Conservation (phyloP, 1,140 invertebrate species). For the Hyles vespertilio region DNA sequence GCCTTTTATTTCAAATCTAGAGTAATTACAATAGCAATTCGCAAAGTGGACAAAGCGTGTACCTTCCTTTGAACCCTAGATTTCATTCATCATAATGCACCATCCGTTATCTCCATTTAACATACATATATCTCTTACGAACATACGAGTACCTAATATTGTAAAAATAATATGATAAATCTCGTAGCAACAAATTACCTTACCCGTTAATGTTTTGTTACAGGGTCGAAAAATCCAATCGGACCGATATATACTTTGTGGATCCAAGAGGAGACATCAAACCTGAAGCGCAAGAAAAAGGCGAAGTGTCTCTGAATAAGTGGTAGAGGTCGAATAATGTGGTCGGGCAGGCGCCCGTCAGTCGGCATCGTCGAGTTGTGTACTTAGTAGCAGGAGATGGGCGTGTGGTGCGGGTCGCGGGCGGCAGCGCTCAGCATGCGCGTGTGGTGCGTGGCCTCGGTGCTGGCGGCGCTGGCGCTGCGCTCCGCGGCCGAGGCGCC, state of each 20-base stretch:
- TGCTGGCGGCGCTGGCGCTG: conserved; percentile 63
- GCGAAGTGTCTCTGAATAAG: conserved; percentile 21
- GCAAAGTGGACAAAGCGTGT: no score
- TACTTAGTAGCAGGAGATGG: conserved; percentile 61
- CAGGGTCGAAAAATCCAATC: conserved; percentile 12
- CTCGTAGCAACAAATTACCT: no score
- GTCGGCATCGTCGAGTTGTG: conserved; percentile 40
- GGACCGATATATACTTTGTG: neutral
- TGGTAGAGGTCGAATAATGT: conserved; percentile 54
- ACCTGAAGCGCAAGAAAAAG: conserved; percentile 31
- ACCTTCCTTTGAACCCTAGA: no score
- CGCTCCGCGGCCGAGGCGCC: conserved; percentile 54
- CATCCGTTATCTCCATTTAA: no score
- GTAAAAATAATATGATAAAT: no score
- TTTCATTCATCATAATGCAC: no score
- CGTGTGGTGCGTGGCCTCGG: conserved; percentile 56
- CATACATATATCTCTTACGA: no score
- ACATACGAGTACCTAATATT: no score
- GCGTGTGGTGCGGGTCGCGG: conserved; percentile 49
- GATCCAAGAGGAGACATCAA: conserved; percentile 17
- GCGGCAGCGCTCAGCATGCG: conserved; percentile 46
- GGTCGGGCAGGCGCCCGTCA: conserved; percentile 59
- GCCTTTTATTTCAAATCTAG: no score
- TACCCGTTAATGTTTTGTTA: conserved; percentile 18
- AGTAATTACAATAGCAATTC: no score